A percentile compares a stretch with the other conserved stretches of the same genome.
Conservation (phyloP, 1,140 invertebrate genomes). For the Calycopis cecrops region DNA sequence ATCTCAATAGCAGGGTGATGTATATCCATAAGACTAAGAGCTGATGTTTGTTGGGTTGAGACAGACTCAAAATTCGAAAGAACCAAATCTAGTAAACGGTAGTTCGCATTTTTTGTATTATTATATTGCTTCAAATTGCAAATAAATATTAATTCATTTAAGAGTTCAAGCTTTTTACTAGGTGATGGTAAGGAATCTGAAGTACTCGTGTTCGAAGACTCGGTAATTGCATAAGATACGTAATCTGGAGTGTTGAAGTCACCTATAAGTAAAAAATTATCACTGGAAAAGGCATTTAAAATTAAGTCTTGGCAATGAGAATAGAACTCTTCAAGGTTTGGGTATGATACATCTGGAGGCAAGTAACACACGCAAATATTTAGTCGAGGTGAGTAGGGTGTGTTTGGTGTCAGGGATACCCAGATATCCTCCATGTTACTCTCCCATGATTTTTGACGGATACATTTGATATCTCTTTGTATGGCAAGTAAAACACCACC, state of each 20-base stretch:
- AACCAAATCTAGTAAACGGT: too few relatives aligned
- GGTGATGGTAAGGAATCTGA: background rate
- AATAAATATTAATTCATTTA: background rate
- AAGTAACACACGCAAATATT: conserved; percentile 13
- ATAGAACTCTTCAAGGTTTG: background rate
- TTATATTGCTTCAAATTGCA: background rate
- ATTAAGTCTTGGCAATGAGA: background rate
- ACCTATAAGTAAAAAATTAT: background rate
- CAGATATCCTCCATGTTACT: conserved; percentile 15
- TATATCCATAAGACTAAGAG: too few relatives aligned
- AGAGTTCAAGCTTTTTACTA: background rate
- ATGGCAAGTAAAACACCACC: conserved; percentile 19
- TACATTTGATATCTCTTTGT: conserved; percentile 16
- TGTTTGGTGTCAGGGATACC: background rate
- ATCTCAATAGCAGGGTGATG: too few relatives aligned
- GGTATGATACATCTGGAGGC: background rate
- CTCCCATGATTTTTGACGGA: conserved; percentile 21
- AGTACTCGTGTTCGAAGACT: too few relatives aligned
- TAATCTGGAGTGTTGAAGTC: conserved; percentile 1
- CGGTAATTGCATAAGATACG: background rate
- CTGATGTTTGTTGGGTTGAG: too few relatives aligned
- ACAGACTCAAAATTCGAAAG: too few relatives aligned
- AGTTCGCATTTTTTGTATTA: too few relatives aligned
- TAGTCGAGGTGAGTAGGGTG: background rate
- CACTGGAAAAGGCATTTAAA: background rate